Evolutionary conservation across 2,113 vertebrate species (phyloP).

Genomic region (Lepus timidus): DNA sequence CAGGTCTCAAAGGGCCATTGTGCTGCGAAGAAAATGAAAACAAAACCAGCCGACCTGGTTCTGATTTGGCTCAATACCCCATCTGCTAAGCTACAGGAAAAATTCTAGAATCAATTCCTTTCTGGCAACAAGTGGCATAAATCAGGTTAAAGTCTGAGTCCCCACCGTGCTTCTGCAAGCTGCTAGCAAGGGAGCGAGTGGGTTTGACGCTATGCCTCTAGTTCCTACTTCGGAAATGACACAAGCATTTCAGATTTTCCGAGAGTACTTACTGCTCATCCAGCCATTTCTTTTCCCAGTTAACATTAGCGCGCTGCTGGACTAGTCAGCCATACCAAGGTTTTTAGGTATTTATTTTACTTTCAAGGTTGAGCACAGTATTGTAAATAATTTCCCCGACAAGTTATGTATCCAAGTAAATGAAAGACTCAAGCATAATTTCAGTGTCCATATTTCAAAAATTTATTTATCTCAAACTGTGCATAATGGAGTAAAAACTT

Average conservation of each 20-base stretch:
- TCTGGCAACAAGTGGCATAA: constrained; percentile 88
- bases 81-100: constrained; percentile 75
- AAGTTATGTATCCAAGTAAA: constrained; percentile 88
- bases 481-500: constrained; percentile 99
- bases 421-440: constrained; percentile 95
- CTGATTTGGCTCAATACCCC: constrained; percentile 68
- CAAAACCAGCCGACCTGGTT: constrained; percentile 78
- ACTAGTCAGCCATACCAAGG: constrained; percentile 22
- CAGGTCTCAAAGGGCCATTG: constrained; percentile 78
- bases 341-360: constrained; percentile 24
- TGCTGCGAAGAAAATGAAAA: constrained; percentile 77
- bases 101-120: constrained; percentile 72
- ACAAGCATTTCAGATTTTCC: constrained; percentile 61
- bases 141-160: constrained; percentile 28
- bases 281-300: constrained; percentile 62
- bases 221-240: constrained; percentile 63
- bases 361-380: constrained; percentile 54
- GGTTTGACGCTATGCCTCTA: not conserved
- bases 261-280: constrained; percentile 56
- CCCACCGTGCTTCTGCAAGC: constrained; percentile 48
- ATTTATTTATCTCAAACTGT: constrained; percentile 99
- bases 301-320: constrained; percentile 61
- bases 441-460: constrained; percentile 99
- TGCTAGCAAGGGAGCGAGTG: constrained; percentile 55
- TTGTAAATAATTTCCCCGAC: constrained; percentile 45